Evolutionary conservation across 2,797 vertebrate genomes (phyloP).

Genomic region (Hydrolagus colliei): DNA sequence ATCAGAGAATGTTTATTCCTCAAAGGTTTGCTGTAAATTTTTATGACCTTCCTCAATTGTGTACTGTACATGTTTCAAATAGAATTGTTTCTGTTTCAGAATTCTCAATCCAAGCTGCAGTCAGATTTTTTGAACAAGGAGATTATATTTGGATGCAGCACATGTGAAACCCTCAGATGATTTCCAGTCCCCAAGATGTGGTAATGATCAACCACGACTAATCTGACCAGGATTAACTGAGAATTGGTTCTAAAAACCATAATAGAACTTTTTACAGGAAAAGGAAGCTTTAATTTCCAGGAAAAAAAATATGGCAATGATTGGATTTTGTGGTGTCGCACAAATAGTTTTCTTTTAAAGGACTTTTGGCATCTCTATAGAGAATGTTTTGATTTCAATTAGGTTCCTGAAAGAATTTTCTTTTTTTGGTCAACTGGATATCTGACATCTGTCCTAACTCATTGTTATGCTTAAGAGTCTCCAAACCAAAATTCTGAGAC

Average conservation of each 20-base stretch:
- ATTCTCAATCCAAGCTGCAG: background rate
- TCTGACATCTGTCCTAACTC: no score
- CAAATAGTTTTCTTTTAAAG: slow-evolving; percentile 2
- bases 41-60: background rate
- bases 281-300: background rate
- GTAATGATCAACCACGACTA: background rate
- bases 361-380: background rate
- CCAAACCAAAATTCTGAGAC: no score
- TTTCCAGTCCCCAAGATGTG: background rate
- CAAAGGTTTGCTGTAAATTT: background rate
- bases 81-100: background rate
- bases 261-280: slow-evolving; percentile 6
- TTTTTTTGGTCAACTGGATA: no score
- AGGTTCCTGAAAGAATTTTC: no score
- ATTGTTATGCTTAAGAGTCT: no score
- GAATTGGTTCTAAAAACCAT: background rate
- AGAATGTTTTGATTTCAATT: background rate
- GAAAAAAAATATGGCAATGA: background rate
- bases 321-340: background rate
- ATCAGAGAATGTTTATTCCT: background rate
- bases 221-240: slow-evolving; percentile 12
- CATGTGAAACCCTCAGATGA: background rate
- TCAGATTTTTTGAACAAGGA: no score
- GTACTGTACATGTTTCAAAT: background rate
- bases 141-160: background rate